Conservation (phyloP, 1,140 invertebrate species). For the Pararge aegeria region DNA sequence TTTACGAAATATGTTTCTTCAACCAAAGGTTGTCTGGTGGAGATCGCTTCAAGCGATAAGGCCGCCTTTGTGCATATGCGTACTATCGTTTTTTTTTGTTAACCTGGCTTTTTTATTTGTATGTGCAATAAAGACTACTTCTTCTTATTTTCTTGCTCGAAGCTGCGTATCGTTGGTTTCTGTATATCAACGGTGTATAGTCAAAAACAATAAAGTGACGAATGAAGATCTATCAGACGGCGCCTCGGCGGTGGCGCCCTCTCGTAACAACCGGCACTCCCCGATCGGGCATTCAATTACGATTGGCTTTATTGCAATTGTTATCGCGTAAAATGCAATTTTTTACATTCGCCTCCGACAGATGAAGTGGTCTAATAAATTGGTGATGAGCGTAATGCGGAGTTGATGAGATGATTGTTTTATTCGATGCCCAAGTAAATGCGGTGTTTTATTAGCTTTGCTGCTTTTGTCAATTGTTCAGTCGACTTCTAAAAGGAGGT, state of each 20-base stretch:
- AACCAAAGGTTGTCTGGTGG: too few relatives aligned
- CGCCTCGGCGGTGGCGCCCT: conserved; percentile 32
- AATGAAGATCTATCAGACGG: conserved; percentile 26
- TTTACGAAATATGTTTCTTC: too few relatives aligned
- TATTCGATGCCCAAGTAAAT: neutral
- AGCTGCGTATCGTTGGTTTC: neutral
- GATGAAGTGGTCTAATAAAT: conserved; percentile 5
- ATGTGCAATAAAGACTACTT: too few relatives aligned
- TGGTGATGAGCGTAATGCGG: neutral
- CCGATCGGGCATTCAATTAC: conserved; percentile 37
- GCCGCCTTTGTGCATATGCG: too few relatives aligned
- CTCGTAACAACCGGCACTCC: conserved; percentile 27
- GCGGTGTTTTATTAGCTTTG: neutral
- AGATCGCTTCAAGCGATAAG: too few relatives aligned
- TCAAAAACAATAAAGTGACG: conserved; percentile 24
- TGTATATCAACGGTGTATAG: neutral
- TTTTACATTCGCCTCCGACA: conserved; percentile 10
- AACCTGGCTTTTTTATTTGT: too few relatives aligned
- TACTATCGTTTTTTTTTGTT: too few relatives aligned
- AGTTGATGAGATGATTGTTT: neutral
- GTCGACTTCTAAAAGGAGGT: too few relatives aligned
- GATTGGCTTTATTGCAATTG: conserved; percentile 35
- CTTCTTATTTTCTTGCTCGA: too few relatives aligned
- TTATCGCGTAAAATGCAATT: conserved; percentile 29
- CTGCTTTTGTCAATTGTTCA: too few relatives aligned